Base-by-base conservation (phyloP, 1,140 invertebrate species). In the Diabrotica virgifera region DNA sequence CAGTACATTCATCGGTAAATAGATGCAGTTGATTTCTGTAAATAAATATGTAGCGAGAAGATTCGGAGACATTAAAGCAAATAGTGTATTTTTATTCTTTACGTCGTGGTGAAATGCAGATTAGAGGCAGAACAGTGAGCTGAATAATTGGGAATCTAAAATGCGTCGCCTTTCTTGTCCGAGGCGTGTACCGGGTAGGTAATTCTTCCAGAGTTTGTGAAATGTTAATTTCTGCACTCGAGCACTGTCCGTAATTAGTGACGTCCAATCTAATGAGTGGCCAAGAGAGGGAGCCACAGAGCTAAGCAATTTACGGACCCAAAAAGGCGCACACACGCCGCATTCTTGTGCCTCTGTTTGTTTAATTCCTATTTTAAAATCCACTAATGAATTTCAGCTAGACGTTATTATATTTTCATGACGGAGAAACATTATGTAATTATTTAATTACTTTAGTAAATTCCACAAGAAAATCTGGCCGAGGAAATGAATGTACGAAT, bases 321-420 rank as follows among this genome's bases (percentile, higher is more conserved):
- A 40, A 36, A 57, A 50, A 56, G 62, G 40, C 14, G 37, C 38
- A 38, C 38, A 12, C 35, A 38, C 12, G 9, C n/a, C 56, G 56
- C 38, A 38, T 46, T 63, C 55, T 63, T 64, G 54, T 38, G 58
- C 64, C 62, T 62, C 65, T 56, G 66, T 64, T 69, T 69, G 62
- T 68, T 58, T 69, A 69, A 71, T 71, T 71, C 66, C 67, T 71
- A 69, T 69, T 71, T 68, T 67, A 66, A 70, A 70, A 70, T 68
- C 62, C 65, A 66, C 66, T 65, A 69, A 71, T 67, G 67, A 63
- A 67, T 71, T 71, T 62, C 36, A 62, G 60, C 60, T 62, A 62
- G 60, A 60, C 59, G 60, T 62, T 62, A 62, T 62, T 54, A 62
- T 54, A 62, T 62, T 62, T 62, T 62, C 60, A 54, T 62, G 24